These are phyloP conservation scores for Procambarus clarkii DNA, from an alignment of 1,140 invertebrate species.

Conservation along the genomic window DNA sequence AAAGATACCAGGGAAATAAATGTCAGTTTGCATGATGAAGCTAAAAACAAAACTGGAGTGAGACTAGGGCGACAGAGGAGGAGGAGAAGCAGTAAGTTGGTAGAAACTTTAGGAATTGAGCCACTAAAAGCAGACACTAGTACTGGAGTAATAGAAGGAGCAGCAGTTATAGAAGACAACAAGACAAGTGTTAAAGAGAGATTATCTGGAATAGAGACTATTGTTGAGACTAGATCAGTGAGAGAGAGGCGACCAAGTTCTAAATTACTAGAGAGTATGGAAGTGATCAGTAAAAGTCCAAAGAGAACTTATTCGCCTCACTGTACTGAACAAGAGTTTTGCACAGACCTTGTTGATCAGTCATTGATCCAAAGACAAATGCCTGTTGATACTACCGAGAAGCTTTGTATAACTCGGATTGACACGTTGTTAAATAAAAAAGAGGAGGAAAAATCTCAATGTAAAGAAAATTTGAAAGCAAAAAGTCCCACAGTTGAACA, in stretches of 20 bases:
- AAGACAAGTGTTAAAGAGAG: background rate
- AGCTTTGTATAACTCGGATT: background rate
- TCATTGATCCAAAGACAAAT: background rate
- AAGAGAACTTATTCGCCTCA: background rate
- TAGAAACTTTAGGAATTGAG: conserved; percentile 7
- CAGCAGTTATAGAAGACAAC: background rate
- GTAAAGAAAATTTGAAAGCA: background rate
- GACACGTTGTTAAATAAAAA: background rate
- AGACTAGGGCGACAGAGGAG: background rate
- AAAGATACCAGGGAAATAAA: background rate
- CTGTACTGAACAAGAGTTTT: background rate
- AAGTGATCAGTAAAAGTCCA: conserved; percentile 13
- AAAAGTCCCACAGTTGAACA: background rate
- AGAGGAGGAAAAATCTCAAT: background rate
- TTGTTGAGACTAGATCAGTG: background rate
- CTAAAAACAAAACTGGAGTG: background rate
- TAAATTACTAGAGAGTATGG: conserved; percentile 48
- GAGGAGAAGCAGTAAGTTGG: conserved; percentile 5
- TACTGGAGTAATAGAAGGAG: background rate
- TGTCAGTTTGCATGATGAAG: background rate
- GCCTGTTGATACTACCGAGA: background rate
- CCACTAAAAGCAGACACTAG: background rate
- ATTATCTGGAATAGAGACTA: background rate
- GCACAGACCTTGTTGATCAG: background rate
- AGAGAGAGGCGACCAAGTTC: conserved; percentile 53